These are phyloP conservation scores for Rhizomys pruinosus DNA, from an alignment of 2,113 vertebrate genomes.

Conservation along the genomic window DNA sequence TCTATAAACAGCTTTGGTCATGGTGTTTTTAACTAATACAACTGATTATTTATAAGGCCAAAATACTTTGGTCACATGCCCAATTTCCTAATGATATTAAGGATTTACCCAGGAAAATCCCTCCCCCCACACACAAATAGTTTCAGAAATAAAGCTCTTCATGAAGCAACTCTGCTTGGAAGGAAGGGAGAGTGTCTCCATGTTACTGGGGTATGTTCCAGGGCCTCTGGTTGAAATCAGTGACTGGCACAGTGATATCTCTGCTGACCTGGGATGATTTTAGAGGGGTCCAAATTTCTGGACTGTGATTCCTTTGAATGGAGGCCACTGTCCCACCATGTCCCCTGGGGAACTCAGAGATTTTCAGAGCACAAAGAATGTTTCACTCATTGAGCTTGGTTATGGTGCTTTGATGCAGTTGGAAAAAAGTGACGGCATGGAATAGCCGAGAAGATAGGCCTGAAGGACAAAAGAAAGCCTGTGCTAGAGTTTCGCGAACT, in stretches of 20 bases:
- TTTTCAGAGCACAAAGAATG: neutral
- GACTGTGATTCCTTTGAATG: neutral
- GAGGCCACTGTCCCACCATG: neutral
- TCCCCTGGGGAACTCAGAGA: neutral
- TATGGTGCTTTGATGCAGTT: too few species aligned
- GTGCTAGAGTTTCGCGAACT: too few species aligned
- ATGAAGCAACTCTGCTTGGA: constrained; percentile 88
- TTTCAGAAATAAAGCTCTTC: constrained; percentile 90
- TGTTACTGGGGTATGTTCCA: constrained; percentile 87
- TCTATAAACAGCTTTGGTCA: too few species aligned
- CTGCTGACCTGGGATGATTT: neutral
- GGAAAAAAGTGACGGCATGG: too few species aligned
- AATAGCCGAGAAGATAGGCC: too few species aligned
- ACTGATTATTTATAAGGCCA: neutral
- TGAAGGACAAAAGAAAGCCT: too few species aligned
- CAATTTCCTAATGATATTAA: neutral
- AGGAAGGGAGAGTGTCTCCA: constrained; percentile 82
- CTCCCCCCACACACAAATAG: constrained; percentile 79
- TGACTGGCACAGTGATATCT: neutral
- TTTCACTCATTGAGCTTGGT: neutral
- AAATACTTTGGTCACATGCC: neutral
- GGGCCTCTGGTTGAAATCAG: neutral
- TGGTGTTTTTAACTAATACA: neutral
- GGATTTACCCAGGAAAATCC: constrained; percentile 4
- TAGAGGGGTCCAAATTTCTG: neutral